Conservation (phyloP, 1,140 invertebrate genomes). For the Trypoxylus dichotomus region DNA sequence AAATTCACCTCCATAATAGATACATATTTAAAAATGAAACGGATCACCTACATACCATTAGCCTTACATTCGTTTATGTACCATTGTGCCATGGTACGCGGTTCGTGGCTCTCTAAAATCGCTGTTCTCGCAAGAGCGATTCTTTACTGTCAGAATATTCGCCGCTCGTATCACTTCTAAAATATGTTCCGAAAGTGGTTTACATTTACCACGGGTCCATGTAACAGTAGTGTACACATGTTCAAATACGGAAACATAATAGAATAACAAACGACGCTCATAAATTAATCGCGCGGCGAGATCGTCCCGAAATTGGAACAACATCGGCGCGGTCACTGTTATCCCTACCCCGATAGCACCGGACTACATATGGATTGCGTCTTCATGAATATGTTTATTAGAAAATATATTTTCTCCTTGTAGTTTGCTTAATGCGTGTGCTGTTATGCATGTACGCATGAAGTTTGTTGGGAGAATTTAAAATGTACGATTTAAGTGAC, state of each 20-base stretch:
- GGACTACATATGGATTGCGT: neutral
- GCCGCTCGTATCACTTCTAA: neutral
- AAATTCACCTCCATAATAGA: too few relatives aligned
- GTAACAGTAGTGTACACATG: neutral
- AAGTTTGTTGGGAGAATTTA: too few relatives aligned
- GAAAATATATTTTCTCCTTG: neutral
- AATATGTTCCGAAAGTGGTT: neutral
- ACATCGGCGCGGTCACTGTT: neutral
- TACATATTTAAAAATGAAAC: too few relatives aligned
- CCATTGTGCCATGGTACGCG: too few relatives aligned
- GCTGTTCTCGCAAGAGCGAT: neutral
- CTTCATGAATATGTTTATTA: neutral
- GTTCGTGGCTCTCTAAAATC: neutral
- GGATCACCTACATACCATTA: too few relatives aligned
- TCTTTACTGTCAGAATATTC: neutral
- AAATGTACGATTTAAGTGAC: too few relatives aligned
- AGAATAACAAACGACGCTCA: neutral
- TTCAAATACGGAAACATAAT: slow-evolving; percentile 3
- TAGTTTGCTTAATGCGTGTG: neutral
- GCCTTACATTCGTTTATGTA: too few relatives aligned
- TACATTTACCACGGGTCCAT: neutral
- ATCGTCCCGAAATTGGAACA: neutral
- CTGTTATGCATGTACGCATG: too few relatives aligned
- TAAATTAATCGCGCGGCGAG: neutral
- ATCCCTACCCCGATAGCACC: too few relatives aligned